Evolutionary conservation across 2,888 invertebrate genomes (phyloP).

Genomic region (Melanophora roralis): DNA sequence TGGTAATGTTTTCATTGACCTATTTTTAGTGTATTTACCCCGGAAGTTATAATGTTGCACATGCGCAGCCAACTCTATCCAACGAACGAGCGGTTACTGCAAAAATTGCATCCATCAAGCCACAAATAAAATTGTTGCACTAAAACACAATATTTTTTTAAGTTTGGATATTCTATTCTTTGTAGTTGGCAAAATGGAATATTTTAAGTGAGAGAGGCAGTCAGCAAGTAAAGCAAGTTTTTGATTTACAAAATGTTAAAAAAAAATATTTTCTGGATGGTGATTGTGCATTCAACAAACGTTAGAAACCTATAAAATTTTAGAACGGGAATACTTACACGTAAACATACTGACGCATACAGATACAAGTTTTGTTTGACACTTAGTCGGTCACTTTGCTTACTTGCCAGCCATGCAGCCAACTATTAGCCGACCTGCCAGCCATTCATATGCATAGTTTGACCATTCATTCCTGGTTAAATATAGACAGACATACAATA

Average conservation of each 20-base stretch:
- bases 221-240: slow-evolving; percentile 10
- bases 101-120: slow-evolving; percentile 42
- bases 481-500: slow-evolving; percentile 32
- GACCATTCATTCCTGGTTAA: slow-evolving; percentile 40
- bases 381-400: slow-evolving; percentile 44
- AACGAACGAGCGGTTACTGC: neutral
- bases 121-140: slow-evolving; percentile 48
- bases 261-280: slow-evolving; percentile 12
- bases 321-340: slow-evolving; percentile 50
- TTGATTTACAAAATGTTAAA: slow-evolving; percentile 44
- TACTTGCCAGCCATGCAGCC: neutral
- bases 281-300: slow-evolving; percentile 40
- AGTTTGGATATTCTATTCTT: slow-evolving; percentile 1
- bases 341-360: neutral
- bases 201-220: slow-evolving; percentile 12
- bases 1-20: slow-evolving; percentile 65
- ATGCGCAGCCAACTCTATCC: slow-evolving; percentile 54
- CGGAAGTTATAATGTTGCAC: slow-evolving; percentile 65
- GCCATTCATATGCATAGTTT: slow-evolving; percentile 31
- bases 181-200: slow-evolving; percentile 39
- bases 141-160: slow-evolving; percentile 43
- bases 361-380: slow-evolving; percentile 39
- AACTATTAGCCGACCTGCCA: slow-evolving; percentile 26
- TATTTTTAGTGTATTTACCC: slow-evolving; percentile 67
- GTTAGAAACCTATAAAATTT: slow-evolving; percentile 35